These are phyloP conservation scores for Melipona bicolor DNA, from an alignment of 2,888 invertebrate species.

Conservation along the genomic window DNA sequence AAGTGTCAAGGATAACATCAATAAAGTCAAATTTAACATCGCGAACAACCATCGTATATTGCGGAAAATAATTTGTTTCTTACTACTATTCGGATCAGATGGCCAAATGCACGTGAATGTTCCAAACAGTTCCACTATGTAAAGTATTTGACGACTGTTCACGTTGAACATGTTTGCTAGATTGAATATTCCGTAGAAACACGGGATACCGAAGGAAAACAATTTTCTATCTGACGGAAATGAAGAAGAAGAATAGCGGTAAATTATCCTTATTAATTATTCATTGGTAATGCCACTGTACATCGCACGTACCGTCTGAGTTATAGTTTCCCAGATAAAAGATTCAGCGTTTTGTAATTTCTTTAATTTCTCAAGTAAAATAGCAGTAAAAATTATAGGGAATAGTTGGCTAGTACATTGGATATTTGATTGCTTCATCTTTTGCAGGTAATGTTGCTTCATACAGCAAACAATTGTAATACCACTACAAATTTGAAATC, in stretches of 20 bases:
- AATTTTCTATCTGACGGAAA: background rate
- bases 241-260: background rate
- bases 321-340: background rate
- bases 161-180: background rate
- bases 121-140: constrained; percentile 55
- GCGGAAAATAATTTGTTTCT: constrained; percentile 25
- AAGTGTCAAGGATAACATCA: constrained; percentile 65
- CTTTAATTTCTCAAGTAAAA: background rate
- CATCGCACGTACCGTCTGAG: background rate
- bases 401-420: background rate
- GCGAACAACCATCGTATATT: constrained; percentile 67
- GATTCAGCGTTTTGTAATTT: background rate
- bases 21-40: constrained; percentile 59
- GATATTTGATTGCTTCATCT: background rate
- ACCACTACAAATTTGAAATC: background rate
- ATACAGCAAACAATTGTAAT: background rate
- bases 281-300: background rate
- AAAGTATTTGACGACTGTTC: background rate
- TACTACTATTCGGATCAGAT: constrained; percentile 31
- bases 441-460: background rate
- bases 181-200: background rate
- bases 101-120: constrained; percentile 73
- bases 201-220: background rate
- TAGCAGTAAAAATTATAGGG: background rate
- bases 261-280: constrained; percentile 9